phyloP scores from a whole-genome alignment of 2,113 vertebrate species.

The Pelusios castaneus region DNA sequence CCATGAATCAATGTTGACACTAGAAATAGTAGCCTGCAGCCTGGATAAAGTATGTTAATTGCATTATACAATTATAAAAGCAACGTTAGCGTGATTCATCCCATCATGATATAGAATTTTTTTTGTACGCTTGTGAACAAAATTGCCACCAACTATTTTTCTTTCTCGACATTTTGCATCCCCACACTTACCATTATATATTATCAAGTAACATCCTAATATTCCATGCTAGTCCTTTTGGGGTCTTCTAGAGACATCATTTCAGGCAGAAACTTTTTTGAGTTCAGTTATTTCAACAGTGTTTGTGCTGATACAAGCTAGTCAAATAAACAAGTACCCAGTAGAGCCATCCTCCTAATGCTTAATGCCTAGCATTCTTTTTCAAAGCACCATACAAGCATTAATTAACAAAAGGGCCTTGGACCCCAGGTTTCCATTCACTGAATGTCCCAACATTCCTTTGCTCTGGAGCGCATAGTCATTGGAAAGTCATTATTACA shows the following conservation, averaged over 20 bases:
- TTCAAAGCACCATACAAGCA: not conserved
- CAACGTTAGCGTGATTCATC: not conserved
- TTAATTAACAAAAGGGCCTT: not conserved
- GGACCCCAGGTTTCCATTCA: not conserved
- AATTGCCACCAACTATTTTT: not conserved
- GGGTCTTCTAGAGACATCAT: not conserved
- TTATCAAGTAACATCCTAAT: not conserved
- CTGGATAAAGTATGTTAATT: constrained; percentile 4
- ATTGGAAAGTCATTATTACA: not conserved
- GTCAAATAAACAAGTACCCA: not conserved
- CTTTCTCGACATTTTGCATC: not conserved
- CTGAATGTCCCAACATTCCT: not conserved
- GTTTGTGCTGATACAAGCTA: not conserved
- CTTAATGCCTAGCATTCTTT: not conserved
- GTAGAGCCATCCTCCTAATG: not conserved
- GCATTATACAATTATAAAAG: not conserved
- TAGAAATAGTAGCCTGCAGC: not conserved
- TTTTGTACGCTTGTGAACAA: not conserved
- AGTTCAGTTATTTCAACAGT: not conserved
- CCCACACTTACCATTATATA: not conserved
- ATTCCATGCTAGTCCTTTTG: not conserved
- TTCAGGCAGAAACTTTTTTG: not conserved
- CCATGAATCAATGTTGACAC: constrained; percentile 2
- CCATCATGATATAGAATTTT: not conserved
- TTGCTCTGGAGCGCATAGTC: not conserved